Base-by-base conservation (phyloP, 2,888 invertebrate genomes). In the Calliopum simillimum region DNA sequence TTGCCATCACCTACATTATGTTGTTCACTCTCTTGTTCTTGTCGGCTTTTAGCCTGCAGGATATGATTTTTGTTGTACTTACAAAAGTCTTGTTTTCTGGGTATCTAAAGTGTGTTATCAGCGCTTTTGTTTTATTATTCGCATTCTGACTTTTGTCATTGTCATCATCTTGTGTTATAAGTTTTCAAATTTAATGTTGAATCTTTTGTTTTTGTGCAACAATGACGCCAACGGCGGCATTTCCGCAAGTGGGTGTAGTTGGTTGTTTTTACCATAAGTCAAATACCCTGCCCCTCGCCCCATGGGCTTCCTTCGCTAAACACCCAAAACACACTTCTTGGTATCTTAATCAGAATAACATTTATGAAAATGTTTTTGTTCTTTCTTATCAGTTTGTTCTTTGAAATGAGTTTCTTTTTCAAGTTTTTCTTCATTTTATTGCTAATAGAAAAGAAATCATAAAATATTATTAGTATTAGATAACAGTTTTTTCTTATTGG, bases 261-360 rank as follows among this genome's bases (percentile, higher is more conserved):
- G 53, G 33, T 33, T 51, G 51, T 25, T 49, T 25, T 11, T 23
- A 6, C 63, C 3, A 11, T 23, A 4, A 14, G 53, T 21, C 53
- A 21, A 53, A 53, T 53, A 53, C 53, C 23, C 53, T 12, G 12
- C 23, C 12, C 3, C 21, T n/a, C n/a, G n/a, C n/a, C n/a, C 4
- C 13, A 55, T 21, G n/a, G 12, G 21, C 19, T 21, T 5, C 11
- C n/a, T 11, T 8, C 4, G 21, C 49, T 49, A 8, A 8, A 8
- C 66, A 19, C 58, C 47, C 47, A 44, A 47, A 23, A 23, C 69
- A 41, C 58, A 58, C 59, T 4, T 19, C 69, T 16, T 56, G 56
- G 80, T 82, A 82, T 82, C 79, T 81, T 79, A 83, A 82, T 83
- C 81, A 82, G 76, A 76, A 79, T 82, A 79, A 83, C 80, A 79